phyloP scores from a whole-genome alignment of 2,113 vertebrate genomes.

The Capricornis sumatraensis region DNA sequence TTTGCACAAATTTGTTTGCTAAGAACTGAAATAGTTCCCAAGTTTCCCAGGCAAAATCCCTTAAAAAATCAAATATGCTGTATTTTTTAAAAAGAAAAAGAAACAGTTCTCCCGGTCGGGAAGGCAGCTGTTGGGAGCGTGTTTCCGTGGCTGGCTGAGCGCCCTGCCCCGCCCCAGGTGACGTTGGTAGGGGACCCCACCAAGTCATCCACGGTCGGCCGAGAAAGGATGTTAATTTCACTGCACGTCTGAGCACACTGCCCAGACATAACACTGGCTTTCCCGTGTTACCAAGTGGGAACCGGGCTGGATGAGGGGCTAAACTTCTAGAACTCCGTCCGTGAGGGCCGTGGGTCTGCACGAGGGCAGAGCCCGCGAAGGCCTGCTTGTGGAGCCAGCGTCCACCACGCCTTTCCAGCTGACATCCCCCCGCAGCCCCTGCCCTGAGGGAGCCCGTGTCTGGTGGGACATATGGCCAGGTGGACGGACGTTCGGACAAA shows the following conservation, averaged over 20 bases:
- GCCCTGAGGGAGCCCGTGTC: fast-evolving
- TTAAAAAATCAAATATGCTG: not conserved
- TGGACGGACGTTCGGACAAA: not conserved
- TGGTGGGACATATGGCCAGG: fast-evolving
- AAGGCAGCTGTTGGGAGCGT: fast-evolving
- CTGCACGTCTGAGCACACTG: not conserved
- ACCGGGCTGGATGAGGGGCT: not conserved
- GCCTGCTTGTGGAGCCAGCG: not conserved
- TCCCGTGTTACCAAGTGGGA: not conserved
- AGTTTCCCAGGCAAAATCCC: not conserved
- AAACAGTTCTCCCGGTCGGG: fast-evolving
- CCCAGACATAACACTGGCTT: not conserved
- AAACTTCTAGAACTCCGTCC: fast-evolving
- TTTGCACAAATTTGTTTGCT: not conserved
- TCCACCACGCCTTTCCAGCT: fast-evolving
- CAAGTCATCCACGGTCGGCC: fast-evolving
- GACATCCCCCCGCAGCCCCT: not conserved
- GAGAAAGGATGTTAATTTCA: not conserved
- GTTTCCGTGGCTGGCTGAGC: not conserved
- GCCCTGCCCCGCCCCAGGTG: too few species aligned
- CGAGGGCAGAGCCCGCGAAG: fast-evolving
- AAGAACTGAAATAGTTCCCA: not conserved
- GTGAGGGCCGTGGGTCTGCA: not conserved
- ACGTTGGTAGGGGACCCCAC: fast-evolving
- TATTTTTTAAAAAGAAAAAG: not conserved